Conservation (phyloP, 35 echinoderm and acorn worm genomes). For the Hemicentrotus pulcherrimus region DNA sequence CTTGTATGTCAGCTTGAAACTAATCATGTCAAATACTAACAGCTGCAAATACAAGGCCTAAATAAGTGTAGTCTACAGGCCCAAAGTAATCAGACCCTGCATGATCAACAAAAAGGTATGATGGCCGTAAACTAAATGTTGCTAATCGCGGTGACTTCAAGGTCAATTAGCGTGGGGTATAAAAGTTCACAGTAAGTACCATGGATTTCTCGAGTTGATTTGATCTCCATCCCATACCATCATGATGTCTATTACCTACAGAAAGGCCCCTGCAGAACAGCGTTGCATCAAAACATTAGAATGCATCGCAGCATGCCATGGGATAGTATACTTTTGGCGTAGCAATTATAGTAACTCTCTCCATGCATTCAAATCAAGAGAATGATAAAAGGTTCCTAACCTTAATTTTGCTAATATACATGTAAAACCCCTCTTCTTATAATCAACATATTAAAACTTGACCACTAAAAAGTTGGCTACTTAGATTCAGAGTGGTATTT, state of each 20-base stretch:
- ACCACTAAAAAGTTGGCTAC: no score
- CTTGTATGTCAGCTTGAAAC: background rate
- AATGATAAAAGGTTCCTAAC: background rate
- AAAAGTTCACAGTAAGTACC: background rate
- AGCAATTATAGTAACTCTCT: background rate
- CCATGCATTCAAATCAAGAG: background rate
- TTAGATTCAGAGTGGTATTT: no score
- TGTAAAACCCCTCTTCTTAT: no score
- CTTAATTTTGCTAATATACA: no score
- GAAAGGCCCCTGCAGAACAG: background rate
- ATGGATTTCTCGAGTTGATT: background rate
- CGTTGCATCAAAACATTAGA: background rate
- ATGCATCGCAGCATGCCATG: background rate
- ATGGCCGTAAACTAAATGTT: background rate
- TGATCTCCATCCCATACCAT: background rate
- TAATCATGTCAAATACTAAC: background rate
- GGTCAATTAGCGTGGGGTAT: background rate
- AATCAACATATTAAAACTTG: no score
- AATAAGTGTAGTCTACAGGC: background rate
- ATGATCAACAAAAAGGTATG: background rate
- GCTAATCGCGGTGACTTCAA: background rate
- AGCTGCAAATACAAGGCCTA: conserved; percentile 8
- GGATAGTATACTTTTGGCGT: background rate
- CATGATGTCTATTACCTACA: background rate
- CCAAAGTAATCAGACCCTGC: background rate